Percentiles rank a stretch among this genome's conserved stretches.
Conservation (phyloP, 2,797 vertebrate species). For the Onychomys torridus region DNA sequence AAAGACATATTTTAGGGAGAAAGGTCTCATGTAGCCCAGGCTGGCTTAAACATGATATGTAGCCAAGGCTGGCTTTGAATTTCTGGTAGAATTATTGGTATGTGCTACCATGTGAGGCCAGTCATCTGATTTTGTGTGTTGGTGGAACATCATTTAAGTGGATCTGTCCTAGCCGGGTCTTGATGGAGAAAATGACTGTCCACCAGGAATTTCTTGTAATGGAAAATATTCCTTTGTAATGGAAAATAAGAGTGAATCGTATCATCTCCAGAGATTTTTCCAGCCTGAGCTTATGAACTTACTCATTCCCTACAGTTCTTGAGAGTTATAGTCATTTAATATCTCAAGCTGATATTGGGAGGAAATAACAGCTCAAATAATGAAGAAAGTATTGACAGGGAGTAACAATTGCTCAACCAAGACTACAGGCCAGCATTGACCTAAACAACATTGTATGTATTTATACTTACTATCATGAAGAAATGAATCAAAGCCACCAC, state of each 20-base stretch:
- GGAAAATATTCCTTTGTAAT: background rate
- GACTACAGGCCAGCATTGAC: background rate
- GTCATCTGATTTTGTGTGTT: slow-evolving; percentile 19
- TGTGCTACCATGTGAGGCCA: background rate
- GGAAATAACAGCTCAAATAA: slow-evolving; percentile 30
- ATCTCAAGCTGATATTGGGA: background rate
- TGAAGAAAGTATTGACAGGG: background rate
- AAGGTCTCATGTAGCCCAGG: background rate
- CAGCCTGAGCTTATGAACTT: slow-evolving; percentile 14
- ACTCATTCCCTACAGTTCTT: slow-evolving; percentile 1
- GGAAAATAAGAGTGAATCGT: background rate
- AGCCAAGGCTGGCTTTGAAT: background rate
- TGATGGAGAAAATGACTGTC: background rate
- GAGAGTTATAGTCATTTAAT: slow-evolving; percentile 35
- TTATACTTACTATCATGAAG: slow-evolving; percentile 87
- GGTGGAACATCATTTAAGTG: background rate
- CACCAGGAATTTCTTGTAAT: background rate
- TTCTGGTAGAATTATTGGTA: background rate
- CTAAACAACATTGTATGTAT: slow-evolving; percentile 26
- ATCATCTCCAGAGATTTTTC: background rate
- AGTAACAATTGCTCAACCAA: slow-evolving; percentile 33
- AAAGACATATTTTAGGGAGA: background rate
- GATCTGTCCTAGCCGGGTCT: background rate
- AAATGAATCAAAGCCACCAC: slow-evolving; percentile 66
- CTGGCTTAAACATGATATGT: background rate